Percentiles rank a stretch among this genome's conserved stretches.
phyloP scores from a whole-genome alignment of 2,888 invertebrate genomes.

The Ennomos quercinarius region DNA sequence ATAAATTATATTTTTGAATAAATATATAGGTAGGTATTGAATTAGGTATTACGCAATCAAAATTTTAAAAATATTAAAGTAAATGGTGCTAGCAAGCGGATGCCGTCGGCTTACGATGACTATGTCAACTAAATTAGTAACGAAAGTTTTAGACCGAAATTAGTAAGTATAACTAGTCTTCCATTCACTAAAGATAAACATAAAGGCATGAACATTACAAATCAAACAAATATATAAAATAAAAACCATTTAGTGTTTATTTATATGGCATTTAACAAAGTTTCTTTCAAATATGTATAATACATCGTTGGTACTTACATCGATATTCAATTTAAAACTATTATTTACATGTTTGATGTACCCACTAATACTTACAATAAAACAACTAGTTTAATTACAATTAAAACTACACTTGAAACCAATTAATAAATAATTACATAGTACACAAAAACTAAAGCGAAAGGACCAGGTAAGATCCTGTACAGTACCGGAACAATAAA shows the following conservation, averaged over 20 bases:
- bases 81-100: no score
- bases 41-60: no score
- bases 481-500: conserved; percentile 58
- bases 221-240: conserved; percentile 65
- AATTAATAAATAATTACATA: conserved; percentile 75
- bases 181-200: no score
- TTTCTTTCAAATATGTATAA: conserved; percentile 68
- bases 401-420: conserved; percentile 63
- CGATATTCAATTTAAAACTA: conserved; percentile 72
- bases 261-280: conserved; percentile 82
- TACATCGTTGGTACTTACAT: conserved; percentile 83
- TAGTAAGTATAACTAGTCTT: no score
- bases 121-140: no score
- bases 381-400: conserved; percentile 68
- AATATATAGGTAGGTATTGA: no score
- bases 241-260: conserved; percentile 82
- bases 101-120: no score
- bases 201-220: conserved; percentile 8
- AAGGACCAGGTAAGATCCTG: conserved; percentile 43
- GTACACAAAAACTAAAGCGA: conserved; percentile 52
- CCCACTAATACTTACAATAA: conserved; percentile 69
- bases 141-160: no score
- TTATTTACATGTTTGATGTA: conserved; percentile 72
- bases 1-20: no score
- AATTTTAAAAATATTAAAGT: no score